Conservation (phyloP, 2,113 vertebrate genomes). For the Oxygymnocypris stewartii region DNA sequence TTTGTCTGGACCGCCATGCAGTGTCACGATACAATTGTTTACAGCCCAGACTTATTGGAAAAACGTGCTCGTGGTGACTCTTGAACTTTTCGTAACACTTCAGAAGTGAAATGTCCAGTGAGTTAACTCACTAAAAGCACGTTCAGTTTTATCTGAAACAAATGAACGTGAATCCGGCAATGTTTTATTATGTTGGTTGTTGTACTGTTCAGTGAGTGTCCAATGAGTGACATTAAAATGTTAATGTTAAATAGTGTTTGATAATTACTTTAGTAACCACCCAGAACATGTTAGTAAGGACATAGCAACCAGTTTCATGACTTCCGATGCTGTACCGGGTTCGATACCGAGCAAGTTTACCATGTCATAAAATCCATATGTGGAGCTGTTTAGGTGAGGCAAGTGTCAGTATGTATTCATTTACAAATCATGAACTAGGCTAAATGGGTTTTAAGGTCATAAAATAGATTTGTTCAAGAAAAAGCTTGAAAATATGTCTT, state of each 20-base stretch:
- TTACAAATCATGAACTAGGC: background rate
- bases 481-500: background rate
- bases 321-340: background rate
- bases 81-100: background rate
- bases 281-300: background rate
- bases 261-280: background rate
- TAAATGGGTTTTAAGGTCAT: background rate
- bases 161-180: background rate
- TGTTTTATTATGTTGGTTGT: background rate
- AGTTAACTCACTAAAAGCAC: background rate
- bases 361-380: background rate
- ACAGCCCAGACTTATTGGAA: background rate
- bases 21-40: slow-evolving; percentile 1
- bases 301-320: background rate
- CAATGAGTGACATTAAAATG: no score
- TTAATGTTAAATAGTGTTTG: no score
- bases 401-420: background rate
- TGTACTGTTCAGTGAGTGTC: no score
- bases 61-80: background rate
- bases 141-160: background rate
- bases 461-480: background rate
- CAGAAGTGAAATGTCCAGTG: background rate
- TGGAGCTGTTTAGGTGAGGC: background rate
- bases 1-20: slow-evolving; percentile 31
- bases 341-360: background rate